Base-by-base conservation (phyloP, 30 jellyfish, hydroid and myxozoan genomes). In the Turritopsis rubra region DNA sequence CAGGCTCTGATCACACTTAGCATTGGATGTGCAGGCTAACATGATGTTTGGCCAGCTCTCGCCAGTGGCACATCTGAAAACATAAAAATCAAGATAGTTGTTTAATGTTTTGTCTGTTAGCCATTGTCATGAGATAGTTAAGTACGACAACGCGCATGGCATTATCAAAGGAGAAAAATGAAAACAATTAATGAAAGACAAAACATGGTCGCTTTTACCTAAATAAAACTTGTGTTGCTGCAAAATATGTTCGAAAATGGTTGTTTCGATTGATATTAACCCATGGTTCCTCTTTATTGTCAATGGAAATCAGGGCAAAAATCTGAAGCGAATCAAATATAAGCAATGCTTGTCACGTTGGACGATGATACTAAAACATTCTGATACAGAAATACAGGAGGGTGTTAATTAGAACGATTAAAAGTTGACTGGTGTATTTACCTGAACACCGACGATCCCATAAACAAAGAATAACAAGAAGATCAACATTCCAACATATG, bases 1-100 rank as follows among this genome's bases (percentile, higher is more conserved):
- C 80, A 88, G 73, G 60, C 52, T 88, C 82, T n/a, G 65, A 79
- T 88, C 96, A 73, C 96, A 88, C 75, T 82, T 81, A 18, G 96
- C 96, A 0, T 73, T 73, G 17, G 84, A 71, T 0, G 96, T 83
- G 66, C 96, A 88, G 20, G 96, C 96, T 22, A 53, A 17, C 96
- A 88, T 88, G 25, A 88, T 88, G 65, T 88, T 88, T 0, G 96
- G 96, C 96, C 96, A 88, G 23, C 84, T 88, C 70, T 88, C 96
- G 60, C 96, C 96, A 1, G 96, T 88, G 1, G 96, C 96, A 68
- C 83, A 75, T 21, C 96, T 85, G 53, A 18, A 7, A 29, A 16
- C n/a, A 22, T 26, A 22, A 68, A 68, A 60, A 60, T 18, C n/a
- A 18, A 18, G n/a, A 60, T 18, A 60, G 19, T 60, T 18, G 72